phyloP scores from a whole-genome alignment of 2,113 vertebrate genomes.

The Catharus minimus region DNA sequence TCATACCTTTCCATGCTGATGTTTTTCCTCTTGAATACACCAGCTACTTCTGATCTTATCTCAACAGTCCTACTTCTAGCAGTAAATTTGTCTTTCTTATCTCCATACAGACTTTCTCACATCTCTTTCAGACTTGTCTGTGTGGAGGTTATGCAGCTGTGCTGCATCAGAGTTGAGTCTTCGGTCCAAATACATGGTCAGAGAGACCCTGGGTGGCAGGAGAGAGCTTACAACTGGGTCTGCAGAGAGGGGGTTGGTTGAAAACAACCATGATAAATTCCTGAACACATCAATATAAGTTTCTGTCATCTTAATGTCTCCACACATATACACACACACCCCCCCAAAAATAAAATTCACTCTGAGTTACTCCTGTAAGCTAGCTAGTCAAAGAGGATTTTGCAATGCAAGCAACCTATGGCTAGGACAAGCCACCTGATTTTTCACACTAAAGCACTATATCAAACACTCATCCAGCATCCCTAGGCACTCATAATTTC shows the following conservation, averaged over 20 bases:
- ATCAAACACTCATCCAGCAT: neutral
- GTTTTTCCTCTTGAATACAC: neutral
- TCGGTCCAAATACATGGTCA: accelerated
- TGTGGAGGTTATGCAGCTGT: neutral
- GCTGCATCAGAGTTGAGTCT: neutral
- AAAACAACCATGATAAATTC: neutral
- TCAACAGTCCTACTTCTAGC: neutral
- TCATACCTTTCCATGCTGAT: neutral
- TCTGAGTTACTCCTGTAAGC: neutral
- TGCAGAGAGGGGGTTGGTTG: neutral
- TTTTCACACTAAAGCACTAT: neutral
- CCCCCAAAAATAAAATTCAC: neutral
- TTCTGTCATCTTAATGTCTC: neutral
- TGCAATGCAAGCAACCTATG: neutral
- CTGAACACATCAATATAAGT: neutral
- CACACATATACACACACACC: neutral
- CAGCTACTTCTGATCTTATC: neutral
- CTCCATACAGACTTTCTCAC: neutral
- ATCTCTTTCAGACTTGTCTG: neutral
- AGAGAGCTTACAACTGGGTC: neutral
- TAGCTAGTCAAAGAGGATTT: neutral
- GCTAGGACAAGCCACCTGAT: neutral
- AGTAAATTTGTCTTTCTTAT: neutral
- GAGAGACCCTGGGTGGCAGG: neutral
- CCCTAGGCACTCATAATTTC: neutral